These are phyloP conservation scores for Calyptomena viridis DNA, from an alignment of 2,113 vertebrate genomes.

Conservation along the genomic window DNA sequence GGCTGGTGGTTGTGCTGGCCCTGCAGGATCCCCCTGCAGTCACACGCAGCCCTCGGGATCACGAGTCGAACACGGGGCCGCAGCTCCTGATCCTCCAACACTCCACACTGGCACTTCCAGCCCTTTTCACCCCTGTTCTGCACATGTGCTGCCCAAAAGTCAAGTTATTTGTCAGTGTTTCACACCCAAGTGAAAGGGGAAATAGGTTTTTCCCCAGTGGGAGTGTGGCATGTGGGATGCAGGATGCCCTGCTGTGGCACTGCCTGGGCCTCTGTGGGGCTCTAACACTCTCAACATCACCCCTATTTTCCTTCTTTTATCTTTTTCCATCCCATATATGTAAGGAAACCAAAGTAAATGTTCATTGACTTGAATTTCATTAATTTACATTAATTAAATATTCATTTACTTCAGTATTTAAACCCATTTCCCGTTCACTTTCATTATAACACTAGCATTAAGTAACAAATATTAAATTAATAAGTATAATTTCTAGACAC, in stretches of 20 bases:
- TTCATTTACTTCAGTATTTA: background rate
- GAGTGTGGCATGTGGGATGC: fast-evolving
- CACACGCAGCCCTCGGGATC: fast-evolving
- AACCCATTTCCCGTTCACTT: background rate
- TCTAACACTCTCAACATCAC: background rate
- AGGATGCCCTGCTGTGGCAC: background rate
- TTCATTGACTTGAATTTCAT: background rate
- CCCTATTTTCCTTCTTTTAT: background rate
- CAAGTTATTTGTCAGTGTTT: background rate
- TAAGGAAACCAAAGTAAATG: background rate
- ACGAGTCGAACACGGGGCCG: background rate
- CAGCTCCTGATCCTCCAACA: conserved; percentile 1
- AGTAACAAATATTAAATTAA: background rate
- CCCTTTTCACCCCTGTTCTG: fast-evolving
- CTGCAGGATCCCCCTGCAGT: background rate
- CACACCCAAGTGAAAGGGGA: background rate
- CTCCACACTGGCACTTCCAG: background rate
- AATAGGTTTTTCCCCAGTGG: fast-evolving
- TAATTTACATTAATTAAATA: background rate
- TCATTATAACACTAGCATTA: background rate
- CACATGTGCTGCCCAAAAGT: background rate
- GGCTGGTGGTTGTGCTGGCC: background rate
- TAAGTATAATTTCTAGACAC: background rate
- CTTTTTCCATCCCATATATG: background rate
- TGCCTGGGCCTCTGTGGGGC: background rate